These are phyloP conservation scores for Micoletzkya japonica DNA, from an alignment of 2,888 invertebrate species.

Conservation along the genomic window DNA sequence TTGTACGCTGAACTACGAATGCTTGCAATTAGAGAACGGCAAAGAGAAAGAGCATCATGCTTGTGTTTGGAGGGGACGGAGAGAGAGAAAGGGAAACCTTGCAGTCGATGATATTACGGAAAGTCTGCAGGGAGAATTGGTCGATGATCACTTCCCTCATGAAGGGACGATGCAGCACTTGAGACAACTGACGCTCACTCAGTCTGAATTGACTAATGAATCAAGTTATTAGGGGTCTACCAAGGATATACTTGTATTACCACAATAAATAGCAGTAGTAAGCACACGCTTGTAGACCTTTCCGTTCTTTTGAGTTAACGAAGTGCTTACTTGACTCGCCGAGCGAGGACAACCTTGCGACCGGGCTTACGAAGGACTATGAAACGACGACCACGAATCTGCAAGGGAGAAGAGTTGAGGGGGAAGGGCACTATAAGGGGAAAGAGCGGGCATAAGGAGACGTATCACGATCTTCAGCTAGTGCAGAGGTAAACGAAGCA, in stretches of 20 bases:
- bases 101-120: slow-evolving; percentile 24
- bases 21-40: too few relatives aligned
- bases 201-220: slow-evolving; percentile 14
- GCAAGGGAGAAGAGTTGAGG: too few relatives aligned
- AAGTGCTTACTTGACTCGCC: slow-evolving; percentile 10
- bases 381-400: slow-evolving; percentile 7
- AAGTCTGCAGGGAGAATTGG: slow-evolving; percentile 19
- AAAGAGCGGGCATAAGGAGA: too few relatives aligned
- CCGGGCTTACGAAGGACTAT: slow-evolving; percentile 16
- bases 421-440: too few relatives aligned
- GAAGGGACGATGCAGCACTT: slow-evolving; percentile 14
- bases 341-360: slow-evolving; percentile 11
- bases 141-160: slow-evolving; percentile 23
- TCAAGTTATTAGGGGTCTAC: too few relatives aligned
- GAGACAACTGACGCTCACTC: background rate
- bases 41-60: too few relatives aligned
- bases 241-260: too few relatives aligned
- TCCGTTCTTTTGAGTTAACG: too few relatives aligned
- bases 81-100: slow-evolving; percentile 7
- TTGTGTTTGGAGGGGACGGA: background rate
- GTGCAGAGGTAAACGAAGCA: background rate
- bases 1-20: too few relatives aligned
- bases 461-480: background rate
- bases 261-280: too few relatives aligned
- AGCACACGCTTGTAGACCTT: too few relatives aligned